These are phyloP conservation scores for Cheilosia soror DNA, from an alignment of 2,888 invertebrate genomes.

Conservation along the genomic window DNA sequence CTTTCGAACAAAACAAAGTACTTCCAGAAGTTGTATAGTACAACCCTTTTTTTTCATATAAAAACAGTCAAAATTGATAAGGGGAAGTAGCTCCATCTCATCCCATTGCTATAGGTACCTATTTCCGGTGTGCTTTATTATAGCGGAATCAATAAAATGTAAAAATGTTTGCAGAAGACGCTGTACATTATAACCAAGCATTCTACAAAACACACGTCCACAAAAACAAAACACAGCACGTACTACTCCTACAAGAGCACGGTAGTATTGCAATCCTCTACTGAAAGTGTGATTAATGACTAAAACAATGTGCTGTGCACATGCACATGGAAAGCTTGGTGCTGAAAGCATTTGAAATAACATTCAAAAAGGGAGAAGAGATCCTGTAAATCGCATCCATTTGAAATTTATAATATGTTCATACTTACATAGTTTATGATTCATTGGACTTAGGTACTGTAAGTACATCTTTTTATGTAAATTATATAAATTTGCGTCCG, in stretches of 20 bases:
- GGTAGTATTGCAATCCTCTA: slow-evolving; percentile 1
- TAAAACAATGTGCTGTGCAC: slow-evolving; percentile 36
- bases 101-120: too few relatives aligned
- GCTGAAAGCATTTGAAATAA: background rate
- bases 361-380: background rate
- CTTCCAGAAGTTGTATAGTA: too few relatives aligned
- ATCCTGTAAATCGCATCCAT: background rate
- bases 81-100: too few relatives aligned
- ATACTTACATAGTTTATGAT: background rate
- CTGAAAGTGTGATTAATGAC: slow-evolving; percentile 41
- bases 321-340: slow-evolving; percentile 2
- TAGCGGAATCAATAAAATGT: background rate
- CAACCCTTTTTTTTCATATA: too few relatives aligned
- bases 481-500: too few relatives aligned
- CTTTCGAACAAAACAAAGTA: too few relatives aligned
- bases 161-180: background rate
- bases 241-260: background rate
- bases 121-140: background rate
- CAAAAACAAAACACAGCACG: slow-evolving; percentile 29
- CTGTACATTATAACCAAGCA: background rate
- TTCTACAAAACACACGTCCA: slow-evolving; percentile 30
- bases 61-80: too few relatives aligned
- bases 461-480: too few relatives aligned
- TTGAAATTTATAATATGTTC: background rate
- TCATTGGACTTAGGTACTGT: too few relatives aligned